Percentiles rank a stretch among this genome's conserved stretches.
Evolutionary conservation across 2,888 invertebrate species (phyloP).

Genomic region (Temnothorax unifasciatus): DNA sequence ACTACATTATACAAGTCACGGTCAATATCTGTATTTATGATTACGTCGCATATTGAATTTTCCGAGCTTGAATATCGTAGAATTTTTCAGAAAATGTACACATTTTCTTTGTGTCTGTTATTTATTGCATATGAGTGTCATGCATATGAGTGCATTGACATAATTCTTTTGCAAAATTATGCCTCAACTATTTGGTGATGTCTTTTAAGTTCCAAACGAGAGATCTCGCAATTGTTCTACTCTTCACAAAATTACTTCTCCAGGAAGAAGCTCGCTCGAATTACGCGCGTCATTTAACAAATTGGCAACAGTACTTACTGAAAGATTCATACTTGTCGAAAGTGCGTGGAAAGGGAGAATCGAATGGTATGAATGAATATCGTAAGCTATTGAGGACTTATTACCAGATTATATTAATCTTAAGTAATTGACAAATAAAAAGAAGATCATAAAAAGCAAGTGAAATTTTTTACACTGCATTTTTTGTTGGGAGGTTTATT

Average conservation of each 20-base stretch:
- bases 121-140: neutral
- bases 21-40: neutral
- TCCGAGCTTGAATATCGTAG: neutral
- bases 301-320: neutral
- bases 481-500: neutral
- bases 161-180: neutral
- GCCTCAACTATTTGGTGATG: neutral
- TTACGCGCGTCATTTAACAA: neutral
- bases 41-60: neutral
- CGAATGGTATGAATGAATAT: constrained; percentile 5
- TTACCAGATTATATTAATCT: constrained; percentile 27
- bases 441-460: neutral
- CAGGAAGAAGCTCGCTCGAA: neutral
- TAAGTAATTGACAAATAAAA: constrained; percentile 14
- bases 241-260: neutral
- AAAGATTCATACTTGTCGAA: neutral
- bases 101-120: neutral
- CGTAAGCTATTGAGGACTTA: neutral
- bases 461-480: neutral
- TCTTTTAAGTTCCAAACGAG: neutral
- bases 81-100: neutral
- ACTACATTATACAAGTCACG: constrained; percentile 1
- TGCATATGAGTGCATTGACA: no score
- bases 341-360: neutral
- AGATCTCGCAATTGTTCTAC: neutral